Evolutionary conservation across 2,888 invertebrate species (phyloP), one percentile per base, ranked within the genome.

Genomic region (Chelonus formosanus): DNA sequence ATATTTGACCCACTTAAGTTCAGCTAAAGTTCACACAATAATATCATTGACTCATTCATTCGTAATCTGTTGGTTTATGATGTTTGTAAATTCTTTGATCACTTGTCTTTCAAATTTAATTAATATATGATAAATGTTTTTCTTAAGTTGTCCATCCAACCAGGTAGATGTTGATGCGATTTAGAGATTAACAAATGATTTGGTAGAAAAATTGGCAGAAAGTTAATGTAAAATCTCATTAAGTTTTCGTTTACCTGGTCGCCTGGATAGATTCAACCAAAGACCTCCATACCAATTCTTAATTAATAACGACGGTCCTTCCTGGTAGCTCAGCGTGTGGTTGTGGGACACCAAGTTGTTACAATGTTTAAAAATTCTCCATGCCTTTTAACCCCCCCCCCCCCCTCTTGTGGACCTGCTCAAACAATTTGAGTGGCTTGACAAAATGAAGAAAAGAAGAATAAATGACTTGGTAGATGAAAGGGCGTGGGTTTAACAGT

Each of bases 291-390:
- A 70, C 68, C 65, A 67, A 66, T 71, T 63, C 69, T 74, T 76
- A 77, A 78, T 78, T 77, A 78, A 77, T 72, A 76, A 75, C 72
- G 72, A 75, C 73, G 73, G 74, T 75, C 75, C 73, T 75, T 78
- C 74, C 72, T 72, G 72, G 75, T 75, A 52, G 68, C 78, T 65
- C 77, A 75, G 77, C 78, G 73, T 76, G 75, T 74, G 76, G 62
- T 73, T 48, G 62, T 56, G 70, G 69, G 63, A 66, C 69, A 43
- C 45, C 7, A 4, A 53, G 56, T 50, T 63, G 20, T 57, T 47
- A 61, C 64, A 52, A 57, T 54, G 44, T 63, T 65, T 63, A 54
- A 59, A 68, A 65, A 56, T 45, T 47, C 55, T 58, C 55, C 3
- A 58, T 44, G n/a, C 35, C 5, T 47, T 3, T 35, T 7, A 32